Conservation (phyloP, 2,797 vertebrate species). For the Diplodus sargus region DNA sequence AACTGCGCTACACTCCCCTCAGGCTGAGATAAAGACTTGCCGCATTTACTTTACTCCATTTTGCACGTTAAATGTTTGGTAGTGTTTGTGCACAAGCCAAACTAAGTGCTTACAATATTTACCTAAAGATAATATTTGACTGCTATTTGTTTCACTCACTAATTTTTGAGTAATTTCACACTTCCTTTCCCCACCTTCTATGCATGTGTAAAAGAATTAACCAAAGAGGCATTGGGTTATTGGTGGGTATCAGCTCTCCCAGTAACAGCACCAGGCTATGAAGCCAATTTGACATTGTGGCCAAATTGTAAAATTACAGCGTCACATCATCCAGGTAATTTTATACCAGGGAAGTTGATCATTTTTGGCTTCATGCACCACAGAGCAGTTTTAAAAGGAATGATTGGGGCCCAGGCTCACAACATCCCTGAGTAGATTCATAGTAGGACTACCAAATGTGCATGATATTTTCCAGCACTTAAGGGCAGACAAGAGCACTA, state of each 20-base stretch:
- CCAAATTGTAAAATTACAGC: too few relatives aligned
- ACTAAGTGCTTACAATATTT: slow-evolving; percentile 28
- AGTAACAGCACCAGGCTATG: too few relatives aligned
- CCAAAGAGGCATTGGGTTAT: not conserved
- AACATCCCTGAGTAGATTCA: too few relatives aligned
- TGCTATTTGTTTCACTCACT: not conserved
- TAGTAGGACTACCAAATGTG: not conserved
- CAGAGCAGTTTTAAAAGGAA: too few relatives aligned
- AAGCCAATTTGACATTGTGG: too few relatives aligned
- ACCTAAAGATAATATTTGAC: slow-evolving; percentile 38
- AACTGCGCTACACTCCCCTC: slow-evolving; percentile 3
- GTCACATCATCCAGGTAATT: too few relatives aligned
- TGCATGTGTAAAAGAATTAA: not conserved
- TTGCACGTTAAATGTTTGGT: not conserved
- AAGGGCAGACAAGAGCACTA: too few relatives aligned
- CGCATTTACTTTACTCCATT: not conserved
- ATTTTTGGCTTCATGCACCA: too few relatives aligned
- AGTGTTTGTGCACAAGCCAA: not conserved
- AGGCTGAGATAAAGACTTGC: not conserved
- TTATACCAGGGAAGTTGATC: too few relatives aligned
- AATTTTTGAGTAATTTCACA: not conserved
- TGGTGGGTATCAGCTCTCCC: not conserved
- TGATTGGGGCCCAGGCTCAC: too few relatives aligned
- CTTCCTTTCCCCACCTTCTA: not conserved
- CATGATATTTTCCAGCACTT: not conserved